A percentile compares a stretch with the other conserved stretches of the same genome.
These are phyloP conservation scores for Alfaro cultratus DNA, from an alignment of 2,797 vertebrate genomes.

Conservation along the genomic window DNA sequence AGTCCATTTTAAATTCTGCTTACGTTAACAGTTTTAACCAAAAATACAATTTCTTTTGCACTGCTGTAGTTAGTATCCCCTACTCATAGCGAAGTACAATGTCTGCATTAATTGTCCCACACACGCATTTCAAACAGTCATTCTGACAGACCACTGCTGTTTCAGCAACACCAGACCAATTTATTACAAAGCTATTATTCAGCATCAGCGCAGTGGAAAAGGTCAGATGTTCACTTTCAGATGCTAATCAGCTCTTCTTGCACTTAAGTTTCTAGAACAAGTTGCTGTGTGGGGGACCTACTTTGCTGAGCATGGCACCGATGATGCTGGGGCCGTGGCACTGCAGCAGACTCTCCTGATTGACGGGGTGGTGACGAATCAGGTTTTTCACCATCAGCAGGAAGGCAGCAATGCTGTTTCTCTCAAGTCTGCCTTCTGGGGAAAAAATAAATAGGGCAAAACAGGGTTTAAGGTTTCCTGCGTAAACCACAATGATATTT, in stretches of 20 bases:
- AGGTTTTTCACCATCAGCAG: slow-evolving; percentile 95
- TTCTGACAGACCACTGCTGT: slow-evolving; percentile 44
- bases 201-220: slow-evolving; percentile 36
- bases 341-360: slow-evolving; percentile 94
- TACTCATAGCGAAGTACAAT: slow-evolving; percentile 12
- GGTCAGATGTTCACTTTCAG: slow-evolving; percentile 48
- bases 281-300: slow-evolving; percentile 54
- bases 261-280: slow-evolving; percentile 16
- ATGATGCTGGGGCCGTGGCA: slow-evolving; percentile 92
- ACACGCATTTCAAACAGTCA: slow-evolving; percentile 38
- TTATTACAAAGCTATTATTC: slow-evolving; percentile 51
- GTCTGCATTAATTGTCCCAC: slow-evolving; percentile 25
- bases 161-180: slow-evolving; percentile 34
- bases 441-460: slow-evolving; percentile 35
- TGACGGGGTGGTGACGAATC: slow-evolving; percentile 86
- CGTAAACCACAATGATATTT: slow-evolving; percentile 33
- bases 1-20: background rate
- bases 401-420: slow-evolving; percentile 91
- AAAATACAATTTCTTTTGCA: background rate
- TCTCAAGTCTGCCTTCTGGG: slow-evolving; percentile 91
- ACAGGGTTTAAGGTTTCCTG: slow-evolving; percentile 48
- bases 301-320: slow-evolving; percentile 92
- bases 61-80: background rate
- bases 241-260: slow-evolving; percentile 35
- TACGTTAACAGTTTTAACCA: background rate